A percentile compares a stretch with the other conserved stretches of the same genome.
Conservation (phyloP, 1,140 invertebrate genomes). For the Euschistus heros region DNA sequence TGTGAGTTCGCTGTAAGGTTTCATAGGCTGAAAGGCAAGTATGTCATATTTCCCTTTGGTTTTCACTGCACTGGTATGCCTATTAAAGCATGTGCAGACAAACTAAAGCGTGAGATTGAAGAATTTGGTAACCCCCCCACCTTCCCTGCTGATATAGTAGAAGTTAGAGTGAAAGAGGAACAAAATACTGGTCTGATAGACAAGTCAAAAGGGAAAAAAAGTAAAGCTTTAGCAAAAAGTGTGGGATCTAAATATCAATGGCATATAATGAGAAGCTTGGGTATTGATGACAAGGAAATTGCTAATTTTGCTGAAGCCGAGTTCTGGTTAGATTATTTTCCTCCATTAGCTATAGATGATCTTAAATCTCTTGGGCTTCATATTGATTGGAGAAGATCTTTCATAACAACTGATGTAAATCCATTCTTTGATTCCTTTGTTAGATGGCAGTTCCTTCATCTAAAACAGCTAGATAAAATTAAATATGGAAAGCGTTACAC, state of each 20-base stretch:
- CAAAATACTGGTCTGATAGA: conserved; percentile 63
- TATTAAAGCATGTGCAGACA: conserved; percentile 96
- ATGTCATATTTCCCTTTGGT: conserved; percentile 92
- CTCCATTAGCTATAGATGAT: conserved; percentile 77
- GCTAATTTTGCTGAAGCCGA: conserved; percentile 79
- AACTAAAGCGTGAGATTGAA: conserved; percentile 88
- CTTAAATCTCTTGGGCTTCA: conserved; percentile 80
- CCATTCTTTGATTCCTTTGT: conserved; percentile 98
- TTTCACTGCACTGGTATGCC: conserved; percentile 98
- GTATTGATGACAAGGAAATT: conserved; percentile 83
- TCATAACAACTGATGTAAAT: conserved; percentile 97
- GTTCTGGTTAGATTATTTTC: conserved; percentile 95
- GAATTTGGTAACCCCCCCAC: conserved; percentile 84
- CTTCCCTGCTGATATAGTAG: conserved; percentile 56
- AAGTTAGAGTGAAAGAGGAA: conserved; percentile 39
- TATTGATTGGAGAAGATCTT: conserved; percentile 92
- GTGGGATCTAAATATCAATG: conserved; percentile 89
- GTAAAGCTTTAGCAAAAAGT: conserved; percentile 91
- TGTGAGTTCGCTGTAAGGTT: conserved; percentile 93
- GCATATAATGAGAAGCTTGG: conserved; percentile 96
- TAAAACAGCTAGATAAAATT: conserved; percentile 62
- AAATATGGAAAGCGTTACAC: conserved; percentile 96
- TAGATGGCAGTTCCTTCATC: conserved; percentile 85
- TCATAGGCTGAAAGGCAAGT: conserved; percentile 81
- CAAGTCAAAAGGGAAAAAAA: conserved; percentile 97